A percentile compares a stretch with the other conserved stretches of the same genome.
Evolutionary conservation across 2,797 vertebrate species (phyloP).

Genomic region (Tympanoctomys barrerae): DNA sequence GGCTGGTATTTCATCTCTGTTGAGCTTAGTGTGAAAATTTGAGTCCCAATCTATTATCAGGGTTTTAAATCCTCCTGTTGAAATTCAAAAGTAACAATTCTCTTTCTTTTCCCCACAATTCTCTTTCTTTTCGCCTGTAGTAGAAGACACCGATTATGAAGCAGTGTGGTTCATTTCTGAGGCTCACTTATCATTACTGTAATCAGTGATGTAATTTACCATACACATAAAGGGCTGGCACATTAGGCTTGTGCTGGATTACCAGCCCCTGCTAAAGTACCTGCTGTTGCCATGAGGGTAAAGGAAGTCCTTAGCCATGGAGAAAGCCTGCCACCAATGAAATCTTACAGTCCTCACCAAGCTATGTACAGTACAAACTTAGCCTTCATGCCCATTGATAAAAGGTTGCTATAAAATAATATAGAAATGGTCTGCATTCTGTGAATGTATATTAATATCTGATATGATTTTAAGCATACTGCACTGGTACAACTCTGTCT

Average conservation of each 20-base stretch:
- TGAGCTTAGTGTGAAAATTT: conserved; percentile 69
- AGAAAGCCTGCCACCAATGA: conserved; percentile 49
- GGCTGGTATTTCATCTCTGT: conserved; percentile 68
- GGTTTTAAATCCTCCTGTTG: conserved; percentile 79
- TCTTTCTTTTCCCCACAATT: conserved; percentile 66
- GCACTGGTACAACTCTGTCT: neutral
- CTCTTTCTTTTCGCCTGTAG: conserved; percentile 64
- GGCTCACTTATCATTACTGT: conserved; percentile 76
- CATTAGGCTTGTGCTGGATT: conserved; percentile 60
- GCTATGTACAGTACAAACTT: neutral
- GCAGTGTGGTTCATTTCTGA: conserved; percentile 75
- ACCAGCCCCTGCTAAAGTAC: conserved; percentile 4
- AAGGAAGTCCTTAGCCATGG: neutral
- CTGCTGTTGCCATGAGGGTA: conserved; percentile 63
- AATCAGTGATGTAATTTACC: conserved; percentile 77
- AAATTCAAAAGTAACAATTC: conserved; percentile 75
- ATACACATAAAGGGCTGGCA: conserved; percentile 63
- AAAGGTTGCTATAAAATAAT: neutral
- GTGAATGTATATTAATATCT: neutral
- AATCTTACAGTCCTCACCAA: conserved; percentile 10
- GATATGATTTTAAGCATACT: neutral
- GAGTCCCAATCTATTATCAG: conserved; percentile 75
- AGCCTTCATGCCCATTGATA: neutral
- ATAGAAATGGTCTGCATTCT: conserved; percentile 11
- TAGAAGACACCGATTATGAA: conserved; percentile 78